Evolutionary conservation across 2,113 vertebrate genomes (phyloP).

Genomic region (Brachionichthys hirsutus): DNA sequence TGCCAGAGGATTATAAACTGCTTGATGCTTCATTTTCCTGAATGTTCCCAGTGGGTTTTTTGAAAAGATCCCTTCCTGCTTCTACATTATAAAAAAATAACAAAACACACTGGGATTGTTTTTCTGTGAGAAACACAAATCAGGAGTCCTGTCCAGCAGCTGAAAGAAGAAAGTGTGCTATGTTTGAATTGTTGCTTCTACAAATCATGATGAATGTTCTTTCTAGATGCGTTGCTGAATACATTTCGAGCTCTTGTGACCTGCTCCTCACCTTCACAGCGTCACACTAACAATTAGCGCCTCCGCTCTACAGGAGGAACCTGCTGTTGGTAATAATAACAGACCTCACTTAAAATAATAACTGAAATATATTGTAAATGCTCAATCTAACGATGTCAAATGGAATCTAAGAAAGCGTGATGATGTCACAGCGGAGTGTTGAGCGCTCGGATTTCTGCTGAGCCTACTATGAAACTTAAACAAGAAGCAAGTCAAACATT

Average conservation of each 20-base stretch:
- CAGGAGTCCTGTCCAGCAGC: conserved; percentile 2
- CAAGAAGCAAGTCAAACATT: no score
- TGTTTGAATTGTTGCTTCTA: background rate
- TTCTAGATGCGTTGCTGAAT: background rate
- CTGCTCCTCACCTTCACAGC: background rate
- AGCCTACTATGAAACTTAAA: no score
- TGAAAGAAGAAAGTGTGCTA: background rate
- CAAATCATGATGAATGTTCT: no score
- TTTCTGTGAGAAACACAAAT: conserved; percentile 6
- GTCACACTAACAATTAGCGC: background rate
- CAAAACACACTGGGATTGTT: background rate
- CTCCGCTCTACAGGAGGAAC: background rate
- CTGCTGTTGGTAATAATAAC: no score
- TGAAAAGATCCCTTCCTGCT: conserved; percentile 4
- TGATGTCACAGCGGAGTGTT: no score
- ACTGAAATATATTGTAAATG: no score
- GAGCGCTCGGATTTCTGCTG: no score
- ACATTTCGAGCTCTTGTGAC: background rate
- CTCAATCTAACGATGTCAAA: no score
- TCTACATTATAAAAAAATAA: conserved; percentile 8
- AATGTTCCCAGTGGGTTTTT: conserved; percentile 8
- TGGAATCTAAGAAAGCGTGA: no score
- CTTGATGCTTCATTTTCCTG: conserved; percentile 20
- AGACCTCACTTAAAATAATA: no score
- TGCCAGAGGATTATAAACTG: conserved; percentile 37